Evolutionary conservation across 2,797 vertebrate species (phyloP).

Genomic region (Myotis daubentonii): DNA sequence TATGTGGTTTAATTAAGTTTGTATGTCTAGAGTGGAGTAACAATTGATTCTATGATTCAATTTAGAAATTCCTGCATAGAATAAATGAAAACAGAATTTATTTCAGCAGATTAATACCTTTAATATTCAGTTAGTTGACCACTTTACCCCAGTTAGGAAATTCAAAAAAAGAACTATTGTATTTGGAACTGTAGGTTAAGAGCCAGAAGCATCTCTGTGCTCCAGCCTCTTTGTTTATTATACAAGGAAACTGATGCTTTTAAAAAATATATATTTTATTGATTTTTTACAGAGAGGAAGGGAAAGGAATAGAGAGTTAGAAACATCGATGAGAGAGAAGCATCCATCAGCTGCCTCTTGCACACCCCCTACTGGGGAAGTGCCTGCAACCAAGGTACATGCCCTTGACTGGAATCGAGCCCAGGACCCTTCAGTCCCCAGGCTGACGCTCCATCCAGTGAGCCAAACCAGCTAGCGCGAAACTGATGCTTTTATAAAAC

Average conservation of each 20-base stretch:
- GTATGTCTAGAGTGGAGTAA: background rate
- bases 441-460: no score
- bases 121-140: constrained; percentile 2
- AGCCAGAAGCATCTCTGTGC: background rate
- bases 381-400: no score
- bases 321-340: no score
- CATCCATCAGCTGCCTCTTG: no score
- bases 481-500: background rate
- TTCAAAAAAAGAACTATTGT: background rate
- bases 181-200: background rate
- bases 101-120: constrained; percentile 43
- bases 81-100: constrained; percentile 31
- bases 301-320: no score
- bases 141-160: background rate
- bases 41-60: constrained; percentile 26
- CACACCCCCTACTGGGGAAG: no score
- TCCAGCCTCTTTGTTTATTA: background rate
- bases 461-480: background rate
- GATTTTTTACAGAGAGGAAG: no score
- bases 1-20: constrained; percentile 40
- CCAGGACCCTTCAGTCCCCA: no score
- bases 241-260: background rate
- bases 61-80: constrained; percentile 28
- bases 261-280: no score
- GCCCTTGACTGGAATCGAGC: no score